Conservation (phyloP, 2,888 invertebrate genomes). For the Andrena dorsata region DNA sequence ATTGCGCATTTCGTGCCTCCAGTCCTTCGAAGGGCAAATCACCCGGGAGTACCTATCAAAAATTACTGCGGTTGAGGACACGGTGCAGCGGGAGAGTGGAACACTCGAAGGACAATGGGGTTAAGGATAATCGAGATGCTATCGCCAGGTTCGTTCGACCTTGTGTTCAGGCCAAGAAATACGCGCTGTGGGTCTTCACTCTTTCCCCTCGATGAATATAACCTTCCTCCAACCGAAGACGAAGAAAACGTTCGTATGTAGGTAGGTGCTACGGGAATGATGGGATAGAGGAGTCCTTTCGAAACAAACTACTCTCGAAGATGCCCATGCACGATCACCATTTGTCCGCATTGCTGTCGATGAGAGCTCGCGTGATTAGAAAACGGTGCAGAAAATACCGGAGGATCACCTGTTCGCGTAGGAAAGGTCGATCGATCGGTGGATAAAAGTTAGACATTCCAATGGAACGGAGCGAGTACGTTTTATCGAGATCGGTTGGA, state of each 20-base stretch:
- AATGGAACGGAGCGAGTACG: conserved; percentile 13
- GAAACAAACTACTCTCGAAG: conserved; percentile 31
- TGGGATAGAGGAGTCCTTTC: conserved; percentile 42
- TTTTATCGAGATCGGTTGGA: conserved; percentile 48
- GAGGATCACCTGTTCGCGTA: neutral
- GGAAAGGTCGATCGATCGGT: conserved; percentile 35
- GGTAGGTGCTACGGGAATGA: conserved; percentile 24
- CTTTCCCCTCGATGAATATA: neutral
- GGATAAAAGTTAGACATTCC: conserved; percentile 25
- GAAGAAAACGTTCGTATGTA: conserved; percentile 17
- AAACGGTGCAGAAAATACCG: neutral
- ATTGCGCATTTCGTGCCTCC: neutral
- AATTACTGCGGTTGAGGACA: neutral
- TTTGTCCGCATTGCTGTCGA: neutral
- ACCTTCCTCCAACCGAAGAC: conserved; percentile 59
- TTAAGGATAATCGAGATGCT: conserved; percentile 13
- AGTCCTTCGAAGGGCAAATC: neutral
- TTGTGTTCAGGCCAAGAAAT: conserved; percentile 40
- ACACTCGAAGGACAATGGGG: conserved; percentile 18
- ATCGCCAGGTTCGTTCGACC: conserved; percentile 27
- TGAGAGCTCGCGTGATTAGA: neutral
- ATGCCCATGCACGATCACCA: neutral
- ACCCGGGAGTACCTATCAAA: neutral
- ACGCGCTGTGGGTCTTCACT: conserved; percentile 8
- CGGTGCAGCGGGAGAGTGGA: neutral